Conservation (phyloP, 2,888 invertebrate species). For the Lithophane socia region DNA sequence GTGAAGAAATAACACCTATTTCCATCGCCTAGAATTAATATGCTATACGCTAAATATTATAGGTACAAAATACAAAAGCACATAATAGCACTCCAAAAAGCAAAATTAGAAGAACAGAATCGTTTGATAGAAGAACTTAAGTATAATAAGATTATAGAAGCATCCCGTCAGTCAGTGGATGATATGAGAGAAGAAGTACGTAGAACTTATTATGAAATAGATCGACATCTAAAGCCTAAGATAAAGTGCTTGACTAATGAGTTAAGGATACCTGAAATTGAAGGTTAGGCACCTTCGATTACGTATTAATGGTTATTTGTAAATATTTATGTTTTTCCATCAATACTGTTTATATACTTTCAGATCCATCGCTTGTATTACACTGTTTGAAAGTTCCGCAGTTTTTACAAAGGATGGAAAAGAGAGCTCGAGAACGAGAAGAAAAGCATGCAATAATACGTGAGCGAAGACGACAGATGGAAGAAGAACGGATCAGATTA, state of each 20-base stretch:
- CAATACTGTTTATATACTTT: conserved; percentile 49
- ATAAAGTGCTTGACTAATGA: conserved; percentile 89
- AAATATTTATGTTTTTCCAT: not conserved
- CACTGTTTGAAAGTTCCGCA: conserved; percentile 91
- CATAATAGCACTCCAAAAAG: conserved; percentile 93
- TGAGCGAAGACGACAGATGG: conserved; percentile 86
- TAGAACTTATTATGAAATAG: conserved; percentile 89
- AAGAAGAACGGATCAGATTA: conserved; percentile 84
- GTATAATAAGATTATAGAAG: conserved; percentile 92
- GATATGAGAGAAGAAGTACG: conserved; percentile 91
- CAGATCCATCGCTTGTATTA: conserved; percentile 83
- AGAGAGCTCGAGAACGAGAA: conserved; percentile 92
- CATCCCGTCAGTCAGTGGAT: conserved; percentile 90
- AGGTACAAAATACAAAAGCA: conserved; percentile 93
- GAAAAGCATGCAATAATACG: conserved; percentile 88
- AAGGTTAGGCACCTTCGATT: conserved; percentile 74
- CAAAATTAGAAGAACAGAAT: conserved; percentile 93
- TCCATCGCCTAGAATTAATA: conserved; percentile 20
- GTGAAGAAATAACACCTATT: not conserved
- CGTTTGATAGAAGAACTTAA: conserved; percentile 93
- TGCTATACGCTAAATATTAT: conserved; percentile 63
- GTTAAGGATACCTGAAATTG: conserved; percentile 83
- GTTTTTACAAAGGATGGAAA: conserved; percentile 93
- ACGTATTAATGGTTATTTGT: conserved; percentile 3
- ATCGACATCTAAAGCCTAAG: conserved; percentile 90